phyloP scores from a whole-genome alignment of 2,797 vertebrate genomes.

The Cygnus olor region DNA sequence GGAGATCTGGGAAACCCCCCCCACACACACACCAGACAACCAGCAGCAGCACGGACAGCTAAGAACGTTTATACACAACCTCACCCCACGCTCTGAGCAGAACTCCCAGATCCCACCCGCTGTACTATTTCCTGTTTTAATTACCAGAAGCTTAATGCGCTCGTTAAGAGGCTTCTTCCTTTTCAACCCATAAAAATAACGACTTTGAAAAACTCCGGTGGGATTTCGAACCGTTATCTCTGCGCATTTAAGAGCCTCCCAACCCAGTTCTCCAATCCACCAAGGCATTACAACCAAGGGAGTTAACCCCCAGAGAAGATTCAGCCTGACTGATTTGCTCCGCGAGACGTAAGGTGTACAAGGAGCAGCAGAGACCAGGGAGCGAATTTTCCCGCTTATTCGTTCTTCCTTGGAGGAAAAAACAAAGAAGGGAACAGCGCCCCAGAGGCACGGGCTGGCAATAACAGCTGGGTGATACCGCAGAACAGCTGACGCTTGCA shows the following conservation, averaged over 20 bases:
- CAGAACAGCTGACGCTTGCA: neutral
- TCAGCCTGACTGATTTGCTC: neutral
- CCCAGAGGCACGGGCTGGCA: neutral
- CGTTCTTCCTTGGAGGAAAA: neutral
- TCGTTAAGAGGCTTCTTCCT: neutral
- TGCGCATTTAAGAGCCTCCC: neutral
- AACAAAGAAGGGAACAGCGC: accelerated
- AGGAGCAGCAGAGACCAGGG: neutral
- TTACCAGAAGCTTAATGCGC: too few species aligned
- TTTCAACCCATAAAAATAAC: neutral
- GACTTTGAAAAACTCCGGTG: neutral
- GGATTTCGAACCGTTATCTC: neutral
- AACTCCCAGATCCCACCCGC: neutral
- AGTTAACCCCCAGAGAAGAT: neutral
- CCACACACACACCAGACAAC: neutral
- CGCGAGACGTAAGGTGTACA: accelerated
- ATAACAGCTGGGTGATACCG: neutral
- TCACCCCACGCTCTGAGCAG: neutral
- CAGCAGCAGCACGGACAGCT: neutral
- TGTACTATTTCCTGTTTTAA: neutral
- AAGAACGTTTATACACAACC: neutral
- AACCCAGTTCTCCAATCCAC: neutral
- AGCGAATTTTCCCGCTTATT: neutral
- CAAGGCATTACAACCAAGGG: accelerated
- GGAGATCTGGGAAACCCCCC: neutral